phyloP scores from a whole-genome alignment of 2,797 vertebrate species.

The Epinephelus coioides region DNA sequence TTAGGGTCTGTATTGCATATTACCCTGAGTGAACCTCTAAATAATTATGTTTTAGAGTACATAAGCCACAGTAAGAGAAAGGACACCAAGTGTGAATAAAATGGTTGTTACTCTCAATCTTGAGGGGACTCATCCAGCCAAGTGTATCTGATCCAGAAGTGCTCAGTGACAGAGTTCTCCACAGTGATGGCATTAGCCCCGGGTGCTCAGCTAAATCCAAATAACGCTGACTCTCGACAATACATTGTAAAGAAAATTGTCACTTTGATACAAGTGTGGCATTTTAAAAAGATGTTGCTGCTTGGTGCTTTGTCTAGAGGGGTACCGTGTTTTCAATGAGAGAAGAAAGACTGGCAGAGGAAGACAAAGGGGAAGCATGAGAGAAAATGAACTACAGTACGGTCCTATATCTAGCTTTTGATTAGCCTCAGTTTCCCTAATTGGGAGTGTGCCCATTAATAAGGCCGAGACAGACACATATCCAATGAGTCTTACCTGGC shows the following conservation, averaged over 20 bases:
- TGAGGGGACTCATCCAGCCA: conserved; percentile 22
- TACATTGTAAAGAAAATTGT: conserved; percentile 36
- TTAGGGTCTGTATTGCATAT: background rate
- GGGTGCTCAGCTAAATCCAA: conserved; percentile 52
- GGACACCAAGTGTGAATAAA: conserved; percentile 29
- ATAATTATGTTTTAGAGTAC: conserved; percentile 16
- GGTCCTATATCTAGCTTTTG: conserved; percentile 47
- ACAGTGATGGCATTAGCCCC: conserved; percentile 43
- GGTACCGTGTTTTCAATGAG: conserved; percentile 15
- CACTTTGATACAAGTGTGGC: conserved; percentile 40
- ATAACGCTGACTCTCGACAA: conserved; percentile 45
- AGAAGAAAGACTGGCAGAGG: conserved; percentile 26
- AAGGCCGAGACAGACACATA: conserved; percentile 59
- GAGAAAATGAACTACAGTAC: conserved; percentile 9
- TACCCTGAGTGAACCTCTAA: background rate
- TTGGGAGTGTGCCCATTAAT: conserved; percentile 71
- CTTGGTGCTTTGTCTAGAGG: conserved; percentile 8
- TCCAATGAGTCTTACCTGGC: conserved; percentile 54
- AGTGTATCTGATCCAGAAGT: conserved; percentile 53
- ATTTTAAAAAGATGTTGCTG: conserved; percentile 19
- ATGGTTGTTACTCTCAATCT: conserved; percentile 30
- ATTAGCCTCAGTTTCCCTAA: conserved; percentile 65
- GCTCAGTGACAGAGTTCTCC: conserved; percentile 51
- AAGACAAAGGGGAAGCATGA: background rate
- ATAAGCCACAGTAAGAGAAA: conserved; percentile 19